Evolutionary conservation across 2,888 invertebrate genomes (phyloP), one percentile per base, ranked within the genome.

Genomic region (Odontocolon sp.): DNA sequence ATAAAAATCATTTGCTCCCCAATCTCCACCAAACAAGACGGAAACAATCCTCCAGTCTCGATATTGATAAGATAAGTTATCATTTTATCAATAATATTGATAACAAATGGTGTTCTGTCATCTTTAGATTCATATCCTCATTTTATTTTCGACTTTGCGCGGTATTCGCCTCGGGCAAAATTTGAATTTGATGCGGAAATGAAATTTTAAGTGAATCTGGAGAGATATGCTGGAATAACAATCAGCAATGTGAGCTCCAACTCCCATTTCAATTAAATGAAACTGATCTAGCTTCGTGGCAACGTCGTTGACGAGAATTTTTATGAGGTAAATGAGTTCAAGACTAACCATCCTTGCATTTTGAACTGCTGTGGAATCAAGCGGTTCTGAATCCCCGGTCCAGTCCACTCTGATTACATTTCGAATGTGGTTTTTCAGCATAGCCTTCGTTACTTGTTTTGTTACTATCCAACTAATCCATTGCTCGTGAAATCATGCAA

Each of bases 351-450:
- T 61, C 11, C 59, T 93, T 0, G 92, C 91, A 84, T 93, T 93
- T 8, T 93, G 91, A 9, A 92, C 91, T 0, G 93, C 93, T 84
- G 92, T 92, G 28, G 91, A 90, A 82, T 92, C 93, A 0, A 92
- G 92, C 0, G 92, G 92, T 59, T 90, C 91, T 0, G 92, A 91
- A 0, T 92, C 93, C 38, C 89, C 85, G 78, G 90, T 90, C 92
- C 92, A 93, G 83, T 93, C 92, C 3, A 93, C 90, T 3, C 91
- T 91, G 42, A 92, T 89, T 3, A 92, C 87, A 78, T 92, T 92
- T 63, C 85, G 83, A 78, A 84, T 82, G 69, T 87, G 84, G 79
- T 86, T 42, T 11, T 16, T 21, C 31, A 69, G 9, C 18, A 69
- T 52, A 3, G 69, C 11, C 52, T 47, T 50, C 26, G 69, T 57